Conservation (phyloP, 1,140 invertebrate species). For the Metopolophium dirhodum region DNA sequence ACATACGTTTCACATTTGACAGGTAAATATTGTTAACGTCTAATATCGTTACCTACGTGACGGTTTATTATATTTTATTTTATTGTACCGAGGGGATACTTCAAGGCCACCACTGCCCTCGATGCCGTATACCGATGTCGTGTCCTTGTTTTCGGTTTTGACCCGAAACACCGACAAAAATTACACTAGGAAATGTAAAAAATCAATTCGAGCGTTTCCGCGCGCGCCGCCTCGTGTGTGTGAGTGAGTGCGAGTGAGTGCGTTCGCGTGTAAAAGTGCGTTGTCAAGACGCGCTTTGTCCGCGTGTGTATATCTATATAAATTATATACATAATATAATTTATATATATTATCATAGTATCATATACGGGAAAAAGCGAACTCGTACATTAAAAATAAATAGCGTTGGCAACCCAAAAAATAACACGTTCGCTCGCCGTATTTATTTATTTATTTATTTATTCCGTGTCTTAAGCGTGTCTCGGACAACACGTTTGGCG, state of each 20-base stretch:
- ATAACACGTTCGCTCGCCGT: not conserved
- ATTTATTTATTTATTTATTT: not conserved
- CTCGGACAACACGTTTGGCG: not conserved
- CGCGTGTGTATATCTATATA: not conserved
- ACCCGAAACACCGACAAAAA: not conserved
- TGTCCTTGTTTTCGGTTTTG: not conserved
- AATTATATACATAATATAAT: no score
- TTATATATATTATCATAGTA: no score
- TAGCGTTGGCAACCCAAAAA: not conserved
- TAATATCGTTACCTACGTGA: not conserved
- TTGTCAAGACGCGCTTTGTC: not conserved
- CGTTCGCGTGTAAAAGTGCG: not conserved
- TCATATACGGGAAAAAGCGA: not conserved
- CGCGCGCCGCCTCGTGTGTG: no score
- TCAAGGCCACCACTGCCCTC: not conserved
- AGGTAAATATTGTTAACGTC: not conserved
- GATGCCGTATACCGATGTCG: not conserved
- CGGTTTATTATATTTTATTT: not conserved
- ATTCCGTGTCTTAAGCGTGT: not conserved
- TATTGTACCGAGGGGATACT: not conserved
- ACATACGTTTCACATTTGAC: not conserved
- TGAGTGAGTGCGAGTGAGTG: no score
- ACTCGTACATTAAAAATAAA: not conserved
- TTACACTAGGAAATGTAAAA: constrained; percentile 10
- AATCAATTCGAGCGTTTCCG: constrained; percentile 8